Base-by-base conservation (phyloP, 2,797 vertebrate genomes). In the Hylomyscus alleni region DNA sequence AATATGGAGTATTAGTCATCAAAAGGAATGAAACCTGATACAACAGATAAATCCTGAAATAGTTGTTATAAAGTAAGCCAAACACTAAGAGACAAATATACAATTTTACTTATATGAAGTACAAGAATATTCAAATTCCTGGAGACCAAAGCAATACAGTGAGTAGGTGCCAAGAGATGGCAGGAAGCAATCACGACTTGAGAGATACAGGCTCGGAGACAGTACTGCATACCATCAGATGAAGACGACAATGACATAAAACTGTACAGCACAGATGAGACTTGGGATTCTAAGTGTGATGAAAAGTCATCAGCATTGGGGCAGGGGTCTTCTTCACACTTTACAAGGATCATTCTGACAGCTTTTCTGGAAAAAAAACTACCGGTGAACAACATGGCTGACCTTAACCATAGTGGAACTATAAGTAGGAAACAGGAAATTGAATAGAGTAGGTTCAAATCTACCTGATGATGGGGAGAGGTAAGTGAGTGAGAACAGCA, bases 321-420 rank as follows among this genome's bases (percentile, higher is more conserved):
- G 20, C 24, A 50, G 14, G 44, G 15, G 81, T 50, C 73, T 47
- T 29, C 82, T 34, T 91, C 31, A 91, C 26, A 85, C 76, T 85
- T 83, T 40, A 72, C 13, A 93, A 88, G 24, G 40, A n/a, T 50
- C 20, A 26, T 47, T 81, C 17, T 62, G 22, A 90, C 58, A 80
- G 17, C 19, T 81, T 89, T 91, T 58, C 50, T 54, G 24, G 26
- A 76, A 80, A 90, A 80, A 54, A 88, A 82, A 76, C 85, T 88
- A 34, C 2, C 40, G n/a, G 65, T 29, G 54, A 22, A 20, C 6
- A 93, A 50, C 72, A 47, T 11, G 67, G 77, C 17, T 65, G 72
- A 5, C 77, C 90, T 56, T 24, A 44, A 54, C 91, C 47, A 26
- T 5, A 26, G 37, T 77, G 47, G 31, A 65, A 56, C 34, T 31